Percentiles rank a stretch among this genome's conserved stretches.
These are phyloP conservation scores for Muschampia plurimacula DNA, from an alignment of 2,888 invertebrate species.

Conservation along the genomic window DNA sequence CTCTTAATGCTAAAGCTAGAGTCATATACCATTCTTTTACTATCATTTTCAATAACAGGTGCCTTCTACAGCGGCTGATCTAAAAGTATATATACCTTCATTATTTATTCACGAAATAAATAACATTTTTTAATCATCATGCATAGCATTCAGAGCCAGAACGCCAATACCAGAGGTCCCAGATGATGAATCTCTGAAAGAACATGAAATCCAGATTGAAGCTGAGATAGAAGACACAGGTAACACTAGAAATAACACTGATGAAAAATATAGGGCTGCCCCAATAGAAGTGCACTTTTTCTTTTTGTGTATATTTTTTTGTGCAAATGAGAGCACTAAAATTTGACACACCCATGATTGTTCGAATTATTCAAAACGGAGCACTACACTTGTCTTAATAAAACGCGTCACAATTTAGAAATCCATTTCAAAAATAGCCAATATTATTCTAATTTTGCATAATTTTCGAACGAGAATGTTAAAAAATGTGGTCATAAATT, in stretches of 20 bases:
- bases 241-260: conserved; percentile 44
- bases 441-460: no score
- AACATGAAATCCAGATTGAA: conserved; percentile 72
- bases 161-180: conserved; percentile 87
- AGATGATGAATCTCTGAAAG: conserved; percentile 74
- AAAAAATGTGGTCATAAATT: no score
- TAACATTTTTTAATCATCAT: conserved; percentile 28
- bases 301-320: no score
- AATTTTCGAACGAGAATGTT: no score
- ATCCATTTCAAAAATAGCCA: no score
- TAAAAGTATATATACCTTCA: conserved; percentile 26
- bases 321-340: no score
- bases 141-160: conserved; percentile 76
- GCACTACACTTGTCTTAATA: no score
- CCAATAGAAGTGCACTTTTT: no score
- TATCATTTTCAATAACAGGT: conserved; percentile 23
- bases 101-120: conserved; percentile 19
- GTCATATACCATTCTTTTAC: conserved; percentile 16
- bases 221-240: conserved; percentile 77
- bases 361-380: no score
- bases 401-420: no score
- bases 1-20: background rate
- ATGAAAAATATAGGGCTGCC: background rate
- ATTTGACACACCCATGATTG: no score
- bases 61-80: conserved; percentile 22